A percentile compares a stretch with the other conserved stretches of the same genome.
These are phyloP conservation scores for Bryconaethiops microstoma DNA, from an alignment of 2,797 vertebrate genomes.

Conservation along the genomic window DNA sequence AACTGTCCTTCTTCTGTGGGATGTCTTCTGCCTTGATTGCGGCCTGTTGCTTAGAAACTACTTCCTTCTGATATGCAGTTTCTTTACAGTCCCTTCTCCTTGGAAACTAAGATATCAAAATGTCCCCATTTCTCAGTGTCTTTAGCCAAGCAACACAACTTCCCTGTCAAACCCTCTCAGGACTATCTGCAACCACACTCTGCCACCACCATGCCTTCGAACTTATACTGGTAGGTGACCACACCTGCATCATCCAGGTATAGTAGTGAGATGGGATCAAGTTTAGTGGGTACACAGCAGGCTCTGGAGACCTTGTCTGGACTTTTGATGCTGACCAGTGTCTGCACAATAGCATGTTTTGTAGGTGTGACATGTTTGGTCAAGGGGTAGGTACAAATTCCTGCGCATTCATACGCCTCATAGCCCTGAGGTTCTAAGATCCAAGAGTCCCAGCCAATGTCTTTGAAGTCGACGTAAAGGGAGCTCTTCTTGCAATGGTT, in stretches of 20 bases:
- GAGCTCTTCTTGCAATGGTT: constrained; percentile 94
- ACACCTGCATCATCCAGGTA: constrained; percentile 94
- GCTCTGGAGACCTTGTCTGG: constrained; percentile 90
- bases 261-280: constrained; percentile 95
- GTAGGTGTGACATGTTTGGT: constrained; percentile 95
- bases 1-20: constrained; percentile 36
- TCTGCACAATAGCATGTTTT: constrained; percentile 96
- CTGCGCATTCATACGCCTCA: constrained; percentile 92
- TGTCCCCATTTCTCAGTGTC: constrained; percentile 43
- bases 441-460: constrained; percentile 99
- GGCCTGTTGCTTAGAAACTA: constrained; percentile 37
- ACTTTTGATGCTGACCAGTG: constrained; percentile 89
- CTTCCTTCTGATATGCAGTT: constrained; percentile 25
- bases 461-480: constrained; percentile 95
- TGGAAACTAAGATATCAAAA: constrained; percentile 60
- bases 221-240: constrained; percentile 98
- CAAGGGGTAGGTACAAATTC: constrained; percentile 89
- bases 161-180: constrained; percentile 5
- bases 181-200: constrained; percentile 98
- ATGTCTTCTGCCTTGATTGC: constrained; percentile 30
- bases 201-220: constrained; percentile 95
- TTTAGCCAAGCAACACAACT: constrained; percentile 30
- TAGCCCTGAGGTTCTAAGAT: constrained; percentile 93
- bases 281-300: constrained; percentile 96
- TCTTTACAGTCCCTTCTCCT: constrained; percentile 37